phyloP scores from a whole-genome alignment of 2,797 vertebrate genomes.

The Tenualosa thibaudeaui region DNA sequence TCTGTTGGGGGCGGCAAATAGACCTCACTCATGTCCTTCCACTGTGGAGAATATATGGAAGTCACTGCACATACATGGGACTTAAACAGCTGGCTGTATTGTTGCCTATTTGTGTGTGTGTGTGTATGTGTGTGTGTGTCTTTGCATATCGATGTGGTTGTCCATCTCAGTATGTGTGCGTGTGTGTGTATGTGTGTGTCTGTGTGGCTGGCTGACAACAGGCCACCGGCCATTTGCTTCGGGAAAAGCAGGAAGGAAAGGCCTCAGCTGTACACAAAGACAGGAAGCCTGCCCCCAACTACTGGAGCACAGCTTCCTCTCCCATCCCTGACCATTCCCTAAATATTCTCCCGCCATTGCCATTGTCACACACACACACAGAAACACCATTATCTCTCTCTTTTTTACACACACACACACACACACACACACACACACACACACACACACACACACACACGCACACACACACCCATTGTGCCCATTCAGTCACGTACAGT shows the following conservation, averaged over 20 bases:
- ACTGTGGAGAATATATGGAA: no score
- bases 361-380: no score
- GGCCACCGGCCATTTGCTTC: background rate
- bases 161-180: background rate
- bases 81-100: background rate
- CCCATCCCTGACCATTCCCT: constrained; percentile 40
- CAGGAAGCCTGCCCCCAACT: constrained; percentile 47
- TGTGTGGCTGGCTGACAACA: background rate
- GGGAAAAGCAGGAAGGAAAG: constrained; percentile 53
- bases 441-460: no score
- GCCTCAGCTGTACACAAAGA: constrained; percentile 51
- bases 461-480: constrained; percentile 3
- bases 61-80: background rate
- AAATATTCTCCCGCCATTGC: constrained; percentile 21
- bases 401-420: no score
- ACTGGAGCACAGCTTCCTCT: constrained; percentile 34
- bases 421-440: no score
- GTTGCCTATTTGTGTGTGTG: background rate
- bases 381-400: constrained; percentile 16
- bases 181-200: background rate
- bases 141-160: background rate
- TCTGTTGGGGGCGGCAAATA: background rate
- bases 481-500: constrained; percentile 14
- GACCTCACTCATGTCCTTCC: no score
- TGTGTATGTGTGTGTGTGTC: background rate